phyloP scores from a whole-genome alignment of 1,140 invertebrate genomes.

The Eriosoma lanigerum region DNA sequence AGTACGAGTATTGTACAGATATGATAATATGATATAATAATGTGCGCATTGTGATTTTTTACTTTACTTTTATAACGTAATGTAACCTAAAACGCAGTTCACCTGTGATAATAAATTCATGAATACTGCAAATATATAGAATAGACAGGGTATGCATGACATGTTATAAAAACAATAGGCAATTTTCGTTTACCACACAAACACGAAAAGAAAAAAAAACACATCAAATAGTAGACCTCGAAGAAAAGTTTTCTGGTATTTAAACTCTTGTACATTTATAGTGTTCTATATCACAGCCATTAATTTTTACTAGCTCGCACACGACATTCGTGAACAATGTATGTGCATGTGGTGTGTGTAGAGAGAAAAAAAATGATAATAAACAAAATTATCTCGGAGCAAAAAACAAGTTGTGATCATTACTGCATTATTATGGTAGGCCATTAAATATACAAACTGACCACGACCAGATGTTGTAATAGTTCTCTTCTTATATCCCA shows the following conservation, averaged over 20 bases:
- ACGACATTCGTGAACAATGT: slow-evolving; percentile 39
- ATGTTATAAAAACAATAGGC: slow-evolving; percentile 35
- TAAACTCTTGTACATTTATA: slow-evolving; percentile 21
- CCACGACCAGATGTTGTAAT: slow-evolving; percentile 32
- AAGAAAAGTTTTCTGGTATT: slow-evolving; percentile 31
- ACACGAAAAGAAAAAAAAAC: slow-evolving; percentile 16
- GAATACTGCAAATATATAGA: neutral
- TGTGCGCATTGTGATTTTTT: neutral
- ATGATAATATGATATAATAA: neutral
- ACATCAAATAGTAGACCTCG: slow-evolving; percentile 28
- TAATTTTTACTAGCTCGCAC: slow-evolving; percentile 36
- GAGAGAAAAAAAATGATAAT: slow-evolving; percentile 25
- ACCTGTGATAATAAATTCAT: neutral
- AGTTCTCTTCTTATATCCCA: slow-evolving; percentile 25
- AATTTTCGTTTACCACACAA: slow-evolving; percentile 14
- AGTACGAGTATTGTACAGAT: too few relatives aligned
- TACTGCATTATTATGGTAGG: slow-evolving; percentile 32
- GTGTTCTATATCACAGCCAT: slow-evolving; percentile 7
- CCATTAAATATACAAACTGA: slow-evolving; percentile 42
- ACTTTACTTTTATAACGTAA: neutral
- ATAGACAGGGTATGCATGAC: slow-evolving; percentile 30
- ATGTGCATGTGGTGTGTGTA: neutral
- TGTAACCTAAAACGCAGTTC: neutral
- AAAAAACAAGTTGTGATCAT: slow-evolving; percentile 45
- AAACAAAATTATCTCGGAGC: slow-evolving; percentile 44